Evolutionary conservation across 1,140 invertebrate genomes (phyloP).

Genomic region (Bombus huntii): DNA sequence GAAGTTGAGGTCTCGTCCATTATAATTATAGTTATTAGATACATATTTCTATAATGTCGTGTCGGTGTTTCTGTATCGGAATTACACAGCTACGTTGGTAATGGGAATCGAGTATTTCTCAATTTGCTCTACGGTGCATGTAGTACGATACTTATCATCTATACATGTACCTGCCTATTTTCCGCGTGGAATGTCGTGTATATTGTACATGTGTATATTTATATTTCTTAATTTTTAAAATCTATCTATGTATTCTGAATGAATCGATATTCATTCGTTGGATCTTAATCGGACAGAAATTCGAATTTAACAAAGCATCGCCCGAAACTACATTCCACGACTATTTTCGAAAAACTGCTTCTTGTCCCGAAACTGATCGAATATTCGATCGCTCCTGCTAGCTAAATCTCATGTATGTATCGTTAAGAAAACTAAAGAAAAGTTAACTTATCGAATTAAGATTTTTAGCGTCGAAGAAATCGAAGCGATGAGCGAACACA

Average conservation of each 20-base stretch:
- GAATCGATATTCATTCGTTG: not conserved
- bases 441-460: not conserved
- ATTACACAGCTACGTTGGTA: not conserved
- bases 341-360: not conserved
- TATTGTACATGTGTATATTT: not conserved
- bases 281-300: not conserved
- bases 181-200: too few species aligned
- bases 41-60: not conserved
- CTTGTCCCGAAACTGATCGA: not conserved
- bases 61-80: not conserved
- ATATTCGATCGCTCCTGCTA: too few species aligned
- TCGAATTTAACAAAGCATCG: not conserved
- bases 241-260: not conserved
- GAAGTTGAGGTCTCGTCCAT: not conserved
- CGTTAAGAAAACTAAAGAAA: not conserved
- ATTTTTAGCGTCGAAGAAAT: not conserved
- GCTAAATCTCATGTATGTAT: not conserved
- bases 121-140: not conserved
- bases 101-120: not conserved
- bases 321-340: not conserved
- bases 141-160: not conserved
- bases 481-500: not conserved
- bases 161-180: too few species aligned
- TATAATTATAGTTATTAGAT: slow-evolving; percentile 4
- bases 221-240: not conserved